A percentile compares a stretch with the other conserved stretches of the same genome.
phyloP scores from a whole-genome alignment of 2,113 vertebrate species.

The Rhombomys opimus region DNA sequence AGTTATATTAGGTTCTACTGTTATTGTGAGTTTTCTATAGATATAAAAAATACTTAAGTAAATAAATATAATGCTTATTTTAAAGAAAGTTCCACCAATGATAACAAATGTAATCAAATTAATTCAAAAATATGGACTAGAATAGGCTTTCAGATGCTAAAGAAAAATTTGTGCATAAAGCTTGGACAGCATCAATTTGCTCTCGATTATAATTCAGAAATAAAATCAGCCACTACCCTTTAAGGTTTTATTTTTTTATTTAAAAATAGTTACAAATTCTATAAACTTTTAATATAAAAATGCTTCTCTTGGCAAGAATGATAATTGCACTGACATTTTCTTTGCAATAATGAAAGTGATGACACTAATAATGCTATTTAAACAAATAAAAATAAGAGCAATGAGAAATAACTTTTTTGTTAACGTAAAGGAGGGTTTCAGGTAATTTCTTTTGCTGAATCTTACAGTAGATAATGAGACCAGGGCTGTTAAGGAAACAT shows the following conservation, averaged over 20 bases:
- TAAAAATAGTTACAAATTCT: neutral
- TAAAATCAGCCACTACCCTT: neutral
- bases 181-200: fast-evolving
- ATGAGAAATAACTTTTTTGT: neutral
- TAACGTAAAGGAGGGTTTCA: neutral
- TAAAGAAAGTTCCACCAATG: neutral
- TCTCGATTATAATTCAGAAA: neutral
- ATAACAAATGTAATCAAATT: neutral
- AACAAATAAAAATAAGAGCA: neutral
- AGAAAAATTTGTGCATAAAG: neutral
- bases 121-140: neutral
- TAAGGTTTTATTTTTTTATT: neutral
- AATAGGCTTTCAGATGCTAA: neutral
- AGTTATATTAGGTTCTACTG: neutral
- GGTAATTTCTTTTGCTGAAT: neutral
- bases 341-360: neutral
- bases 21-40: neutral
- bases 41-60: neutral
- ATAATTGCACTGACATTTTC: neutral
- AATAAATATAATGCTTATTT: neutral
- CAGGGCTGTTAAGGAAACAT: neutral
- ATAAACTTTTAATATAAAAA: neutral
- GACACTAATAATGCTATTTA: neutral
- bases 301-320: neutral
- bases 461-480: neutral